A percentile compares a stretch with the other conserved stretches of the same genome.
These are phyloP conservation scores for Euzetes globulus DNA, from an alignment of 2,888 invertebrate species.

Conservation along the genomic window DNA sequence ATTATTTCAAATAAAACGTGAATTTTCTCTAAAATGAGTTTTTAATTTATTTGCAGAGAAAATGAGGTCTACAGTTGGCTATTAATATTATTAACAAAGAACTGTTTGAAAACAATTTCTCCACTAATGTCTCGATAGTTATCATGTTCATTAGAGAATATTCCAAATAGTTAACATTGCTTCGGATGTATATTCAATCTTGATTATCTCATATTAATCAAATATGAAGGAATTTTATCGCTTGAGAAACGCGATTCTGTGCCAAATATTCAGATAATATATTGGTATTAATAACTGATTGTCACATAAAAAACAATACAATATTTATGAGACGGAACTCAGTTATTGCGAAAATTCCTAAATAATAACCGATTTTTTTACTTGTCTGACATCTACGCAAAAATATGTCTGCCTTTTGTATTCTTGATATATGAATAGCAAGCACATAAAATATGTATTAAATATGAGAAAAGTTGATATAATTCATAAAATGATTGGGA, in stretches of 20 bases:
- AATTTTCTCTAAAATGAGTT: no score
- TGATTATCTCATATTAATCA: background rate
- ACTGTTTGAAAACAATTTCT: background rate
- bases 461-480: background rate
- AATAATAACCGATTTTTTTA: background rate
- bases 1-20: no score
- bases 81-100: background rate
- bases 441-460: background rate
- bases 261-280: background rate
- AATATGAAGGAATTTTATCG: background rate
- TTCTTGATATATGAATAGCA: background rate
- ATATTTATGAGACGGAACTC: background rate
- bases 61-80: no score
- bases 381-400: background rate
- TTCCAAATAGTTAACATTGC: background rate
- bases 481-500: slow-evolving; percentile 4
- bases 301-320: slow-evolving; percentile 2
- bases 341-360: background rate
- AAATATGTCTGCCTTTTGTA: background rate
- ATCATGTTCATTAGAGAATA: background rate
- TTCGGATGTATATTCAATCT: background rate
- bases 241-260: slow-evolving; percentile 8
- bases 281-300: background rate
- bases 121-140: background rate
- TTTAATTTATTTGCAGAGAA: no score